Percentiles rank a stretch among this genome's conserved stretches.
Evolutionary conservation across 2,888 invertebrate species (phyloP).

Genomic region (Rambutsinella grinnellia): DNA sequence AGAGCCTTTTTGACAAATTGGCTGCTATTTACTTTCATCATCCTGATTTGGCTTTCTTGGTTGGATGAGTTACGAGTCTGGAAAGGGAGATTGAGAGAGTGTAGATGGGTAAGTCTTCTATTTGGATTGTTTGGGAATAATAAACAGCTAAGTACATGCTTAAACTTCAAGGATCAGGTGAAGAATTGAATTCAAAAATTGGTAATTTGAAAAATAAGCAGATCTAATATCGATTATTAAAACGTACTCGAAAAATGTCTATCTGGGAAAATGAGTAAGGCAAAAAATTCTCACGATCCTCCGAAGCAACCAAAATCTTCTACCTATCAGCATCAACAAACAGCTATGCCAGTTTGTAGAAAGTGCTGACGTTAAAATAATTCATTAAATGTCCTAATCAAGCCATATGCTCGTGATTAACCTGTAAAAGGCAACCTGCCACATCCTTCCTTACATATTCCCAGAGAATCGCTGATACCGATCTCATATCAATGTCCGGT

Average conservation of each 20-base stretch:
- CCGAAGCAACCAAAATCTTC: too few relatives aligned
- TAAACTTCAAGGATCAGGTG: too few relatives aligned
- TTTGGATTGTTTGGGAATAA: too few relatives aligned
- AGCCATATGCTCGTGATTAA: slow-evolving; percentile 1
- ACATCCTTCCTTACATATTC: slow-evolving; percentile 3
- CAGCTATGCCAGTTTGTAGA: background rate
- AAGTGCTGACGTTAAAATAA: background rate
- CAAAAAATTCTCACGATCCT: slow-evolving; percentile 19
- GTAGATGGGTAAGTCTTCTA: background rate
- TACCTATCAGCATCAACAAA: too few relatives aligned
- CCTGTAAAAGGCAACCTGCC: slow-evolving; percentile 11
- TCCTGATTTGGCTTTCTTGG: slow-evolving; percentile 2
- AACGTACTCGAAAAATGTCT: too few relatives aligned
- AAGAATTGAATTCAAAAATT: too few relatives aligned
- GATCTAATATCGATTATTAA: too few relatives aligned
- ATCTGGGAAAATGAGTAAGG: too few relatives aligned
- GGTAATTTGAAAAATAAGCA: too few relatives aligned
- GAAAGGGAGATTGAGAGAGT: background rate
- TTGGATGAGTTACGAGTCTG: background rate
- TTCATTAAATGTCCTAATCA: background rate
- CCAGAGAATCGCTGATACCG: slow-evolving; percentile 11
- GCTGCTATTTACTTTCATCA: background rate
- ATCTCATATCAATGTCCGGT: slow-evolving; percentile 1
- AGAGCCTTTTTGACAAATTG: slow-evolving; percentile 30
- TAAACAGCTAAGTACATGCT: too few relatives aligned